These are phyloP conservation scores for Aporophyla nigra DNA, from an alignment of 2,888 invertebrate species.

Conservation along the genomic window DNA sequence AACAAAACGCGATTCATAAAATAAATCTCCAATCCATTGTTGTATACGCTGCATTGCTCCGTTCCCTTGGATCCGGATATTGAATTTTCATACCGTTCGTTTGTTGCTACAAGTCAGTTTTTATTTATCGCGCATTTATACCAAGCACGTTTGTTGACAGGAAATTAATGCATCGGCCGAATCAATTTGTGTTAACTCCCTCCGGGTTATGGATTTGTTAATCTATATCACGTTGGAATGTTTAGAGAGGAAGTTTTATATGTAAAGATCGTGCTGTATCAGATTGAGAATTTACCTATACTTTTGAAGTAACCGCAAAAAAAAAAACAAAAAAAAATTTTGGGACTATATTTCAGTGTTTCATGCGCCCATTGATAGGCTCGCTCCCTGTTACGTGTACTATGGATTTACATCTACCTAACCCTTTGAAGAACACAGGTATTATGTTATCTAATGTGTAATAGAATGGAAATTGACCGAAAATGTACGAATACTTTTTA, in stretches of 20 bases:
- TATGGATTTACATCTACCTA: neutral
- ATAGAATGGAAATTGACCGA: neutral
- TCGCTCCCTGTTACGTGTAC: neutral
- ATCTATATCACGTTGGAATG: conserved; percentile 13
- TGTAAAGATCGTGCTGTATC: neutral
- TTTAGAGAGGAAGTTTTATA: neutral
- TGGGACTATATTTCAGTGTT: neutral
- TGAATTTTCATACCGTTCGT: conserved; percentile 89
- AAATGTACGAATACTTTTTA: neutral
- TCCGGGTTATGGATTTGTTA: conserved; percentile 40
- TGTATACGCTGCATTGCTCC: conserved; percentile 80
- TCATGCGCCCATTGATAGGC: neutral
- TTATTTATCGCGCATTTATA: conserved; percentile 84
- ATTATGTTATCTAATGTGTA: neutral
- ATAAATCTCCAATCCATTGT: conserved; percentile 80
- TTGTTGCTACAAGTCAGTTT: conserved; percentile 82
- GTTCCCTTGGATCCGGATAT: conserved; percentile 85
- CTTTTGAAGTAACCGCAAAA: neutral
- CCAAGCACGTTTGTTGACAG: conserved; percentile 82
- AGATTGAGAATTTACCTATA: neutral
- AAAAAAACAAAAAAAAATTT: too few species aligned
- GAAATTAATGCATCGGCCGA: conserved; percentile 86
- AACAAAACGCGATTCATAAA: conserved; percentile 66
- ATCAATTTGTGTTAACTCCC: conserved; percentile 64
- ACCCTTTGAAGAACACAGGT: too few species aligned